Evolutionary conservation across 2,113 vertebrate genomes (phyloP), one percentile per base, ranked within the genome.

Genomic region (Podarcis raffonei): DNA sequence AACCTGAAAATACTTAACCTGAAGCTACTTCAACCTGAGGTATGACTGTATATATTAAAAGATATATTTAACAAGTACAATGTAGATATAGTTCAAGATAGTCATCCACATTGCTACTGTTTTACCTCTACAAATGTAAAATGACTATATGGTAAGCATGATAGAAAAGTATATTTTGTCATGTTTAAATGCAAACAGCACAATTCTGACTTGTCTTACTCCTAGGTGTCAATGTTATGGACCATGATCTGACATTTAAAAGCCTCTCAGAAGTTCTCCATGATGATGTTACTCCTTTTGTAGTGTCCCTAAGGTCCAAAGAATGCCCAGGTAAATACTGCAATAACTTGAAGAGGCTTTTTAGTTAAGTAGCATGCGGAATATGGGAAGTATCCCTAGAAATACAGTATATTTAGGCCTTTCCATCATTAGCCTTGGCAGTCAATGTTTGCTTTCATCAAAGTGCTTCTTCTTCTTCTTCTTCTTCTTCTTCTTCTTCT

Each of bases 171-270:
- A 68, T 6, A 27, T 85, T 62, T 7, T 68, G 72, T 16, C 59
- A 15, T 20, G 18, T 62, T 62, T 62, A 62, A 62, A 62, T 62
- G 18, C 59, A 62, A 18, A 62, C 5, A 62, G 59, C 59, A 62
- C 59, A 62, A 62, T 62, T 20, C 59, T 93, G 16, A 37, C 83
- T 12, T 91, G 3, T 90, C 22, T 72, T 4, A 23, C 79, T 90
- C 68, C 9, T 86, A 99, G 99, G 99, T 87, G 99, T 99, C 39
- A 99, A 99, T 87, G 97, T 99, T 85, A 98, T 98, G 12, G 99
- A 99, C 95, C 99, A 99, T 89, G 97, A 98, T 87, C 95, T 98
- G 96, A 99, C 98, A 81, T 98, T 99, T 91, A 97, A 97, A 95
- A 97, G 97, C 92, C 93, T 99, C 72, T 97, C 97, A 18, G 98